phyloP scores from a whole-genome alignment of 2,888 invertebrate genomes.

The Apotomis turbidana region DNA sequence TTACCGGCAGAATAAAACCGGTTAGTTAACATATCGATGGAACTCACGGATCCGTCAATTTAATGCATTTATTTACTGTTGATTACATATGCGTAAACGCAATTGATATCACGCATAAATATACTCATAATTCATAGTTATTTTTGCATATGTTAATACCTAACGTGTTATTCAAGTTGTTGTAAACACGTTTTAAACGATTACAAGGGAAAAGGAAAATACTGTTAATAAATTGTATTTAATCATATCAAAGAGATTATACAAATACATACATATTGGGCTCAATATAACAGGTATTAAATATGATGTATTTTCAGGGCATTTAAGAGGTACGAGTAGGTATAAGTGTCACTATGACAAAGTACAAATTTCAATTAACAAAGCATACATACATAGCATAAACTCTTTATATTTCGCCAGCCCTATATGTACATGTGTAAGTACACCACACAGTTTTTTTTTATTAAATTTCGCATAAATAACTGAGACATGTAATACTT shows the following conservation, averaged over 20 bases:
- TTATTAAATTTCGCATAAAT: too few relatives aligned
- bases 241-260: not conserved
- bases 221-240: not conserved
- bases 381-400: too few relatives aligned
- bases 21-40: constrained; percentile 13
- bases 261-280: not conserved
- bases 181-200: not conserved
- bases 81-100: constrained; percentile 5
- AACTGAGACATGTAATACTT: too few relatives aligned
- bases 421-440: too few relatives aligned
- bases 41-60: not conserved
- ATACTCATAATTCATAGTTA: constrained; percentile 10
- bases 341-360: too few relatives aligned
- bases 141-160: not conserved
- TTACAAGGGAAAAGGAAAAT: not conserved
- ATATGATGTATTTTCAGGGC: too few relatives aligned
- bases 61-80: constrained; percentile 5
- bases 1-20: constrained; percentile 4
- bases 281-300: too few relatives aligned
- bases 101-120: constrained; percentile 24
- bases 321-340: too few relatives aligned
- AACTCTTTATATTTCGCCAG: too few relatives aligned
- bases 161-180: constrained; percentile 9
- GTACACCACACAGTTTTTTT: too few relatives aligned
- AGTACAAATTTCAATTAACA: too few relatives aligned